Base-by-base conservation (phyloP, 2,113 vertebrate genomes). In the Zingel zingel region DNA sequence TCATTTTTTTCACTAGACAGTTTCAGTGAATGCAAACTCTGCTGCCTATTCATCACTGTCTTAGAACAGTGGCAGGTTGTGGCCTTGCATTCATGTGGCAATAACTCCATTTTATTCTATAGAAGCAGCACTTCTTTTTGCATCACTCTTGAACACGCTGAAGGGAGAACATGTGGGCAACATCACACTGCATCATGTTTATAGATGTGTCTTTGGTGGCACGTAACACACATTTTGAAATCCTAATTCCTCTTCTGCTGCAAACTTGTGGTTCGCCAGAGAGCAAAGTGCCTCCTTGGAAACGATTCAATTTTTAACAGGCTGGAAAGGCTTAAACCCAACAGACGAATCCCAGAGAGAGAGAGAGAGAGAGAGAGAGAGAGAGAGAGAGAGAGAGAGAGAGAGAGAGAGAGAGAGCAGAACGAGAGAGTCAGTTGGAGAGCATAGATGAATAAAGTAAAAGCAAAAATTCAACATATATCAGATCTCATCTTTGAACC, bases 291-390 rank as follows among this genome's bases (percentile, higher is more conserved):
- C 74, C 59, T 84, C 62, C 48, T 78, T 69, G 66, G 83, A 90
- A 88, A 48, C 36, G 4, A 78, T 86, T 88, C 45, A 57, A 87
- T 87, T 92, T 92, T 92, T 76, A 88, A 85, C 61, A 72, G 68
- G 69, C 70, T 66, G 81, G 73, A 86, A 86, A 88, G 76, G 63
- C 69, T 68, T 36, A 27, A 77, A 85, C 73, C 88, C 91, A 74
- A 25, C 58, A 86, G 82, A 83, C 61, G 75, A 58, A 75, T 56
- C 80, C 69, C 54, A 53, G 45, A 64, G 70, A 85, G 71, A 61
- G 63, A 56, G 57, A 82, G 63, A 39, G 57, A 47, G 59, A 47
- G 66, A 54, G 59, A 64, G 23, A 36, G 27, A 25, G 45, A 54
- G 36, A 73, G 47, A 58, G 7, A 77, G 10, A 67, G 7, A 74